A percentile compares a stretch with the other conserved stretches of the same genome.
phyloP scores from a whole-genome alignment of 2,888 invertebrate genomes.

The Acanthopleura granulata region DNA sequence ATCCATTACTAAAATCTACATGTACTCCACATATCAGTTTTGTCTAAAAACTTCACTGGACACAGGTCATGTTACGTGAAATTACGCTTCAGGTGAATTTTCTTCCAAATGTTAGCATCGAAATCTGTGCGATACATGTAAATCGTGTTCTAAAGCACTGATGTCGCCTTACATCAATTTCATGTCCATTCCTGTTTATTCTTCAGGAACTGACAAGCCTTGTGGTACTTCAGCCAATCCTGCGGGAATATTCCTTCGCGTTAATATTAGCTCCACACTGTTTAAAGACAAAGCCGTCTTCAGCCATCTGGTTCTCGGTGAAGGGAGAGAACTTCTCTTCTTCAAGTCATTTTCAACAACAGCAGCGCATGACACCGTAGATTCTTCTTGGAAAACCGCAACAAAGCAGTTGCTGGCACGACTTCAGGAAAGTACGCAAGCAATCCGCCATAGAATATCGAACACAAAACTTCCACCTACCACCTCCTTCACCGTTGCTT shows the following conservation, averaged over 20 bases:
- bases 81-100: no score
- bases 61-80: no score
- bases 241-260: not conserved
- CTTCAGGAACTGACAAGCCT: no score
- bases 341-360: not conserved
- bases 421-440: not conserved
- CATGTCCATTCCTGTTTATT: no score
- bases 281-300: not conserved
- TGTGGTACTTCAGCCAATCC: conserved; percentile 11
- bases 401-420: not conserved
- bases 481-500: not conserved
- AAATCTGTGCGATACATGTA: no score
- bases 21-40: no score
- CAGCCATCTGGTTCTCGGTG: not conserved
- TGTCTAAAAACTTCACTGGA: no score
- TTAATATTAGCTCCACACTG: not conserved
- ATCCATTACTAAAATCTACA: no score
- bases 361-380: not conserved
- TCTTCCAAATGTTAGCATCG: no score
- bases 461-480: not conserved
- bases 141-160: no score
- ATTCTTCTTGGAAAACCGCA: not conserved
- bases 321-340: not conserved
- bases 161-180: no score
- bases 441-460: not conserved